Base-by-base conservation (phyloP, 1,140 invertebrate genomes). In the Zaprionus ornatus region DNA sequence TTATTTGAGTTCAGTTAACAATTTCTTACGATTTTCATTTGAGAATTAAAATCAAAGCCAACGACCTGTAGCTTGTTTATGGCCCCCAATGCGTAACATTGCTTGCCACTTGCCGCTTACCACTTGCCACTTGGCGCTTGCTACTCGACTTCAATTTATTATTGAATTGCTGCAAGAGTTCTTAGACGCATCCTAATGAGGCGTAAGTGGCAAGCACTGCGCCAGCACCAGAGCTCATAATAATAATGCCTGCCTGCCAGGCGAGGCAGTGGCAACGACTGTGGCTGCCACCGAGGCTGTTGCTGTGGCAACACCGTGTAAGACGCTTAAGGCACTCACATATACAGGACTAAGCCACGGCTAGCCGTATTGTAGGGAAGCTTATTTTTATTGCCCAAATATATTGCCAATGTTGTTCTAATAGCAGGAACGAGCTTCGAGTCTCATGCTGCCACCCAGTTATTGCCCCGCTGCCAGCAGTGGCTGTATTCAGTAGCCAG, bases 371-470 rank as follows among this genome's bases (percentile, higher is more conserved):
- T 79, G 85, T 87, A 80, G 69, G 77, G 79, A 88, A 90, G 85
- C 84, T 90, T 88, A 90, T 88, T 88, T 90, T 88, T 88, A 88
- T 88, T 90, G 85, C 80, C 84, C 70, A 78, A 84, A 88, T 88
- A 88, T 88, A 90, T 88, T 88, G 84, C 74, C 84, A 88, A 88
- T 88, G 84, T 84, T 88, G 84, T 88, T 88, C 84, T 90, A 88
- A 88, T 88, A 88, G 84, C 84, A 88, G 74, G 84, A 88, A 88
- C 84, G 84, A 87, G 84, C 84, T 56, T 12, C 35, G 19, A 52
- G 13, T 68, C 19, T 35, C 64, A 45, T 54, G 29, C 65, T 55
- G 27, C 29, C 55, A 57, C 35, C 29, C 68, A 71, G 42, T 55
- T 59, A 62, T 42, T 77, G 37, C 23, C n/a, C 12, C 35, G 13